Conservation (phyloP, 2,888 invertebrate species). For the Malacosoma neustria region DNA sequence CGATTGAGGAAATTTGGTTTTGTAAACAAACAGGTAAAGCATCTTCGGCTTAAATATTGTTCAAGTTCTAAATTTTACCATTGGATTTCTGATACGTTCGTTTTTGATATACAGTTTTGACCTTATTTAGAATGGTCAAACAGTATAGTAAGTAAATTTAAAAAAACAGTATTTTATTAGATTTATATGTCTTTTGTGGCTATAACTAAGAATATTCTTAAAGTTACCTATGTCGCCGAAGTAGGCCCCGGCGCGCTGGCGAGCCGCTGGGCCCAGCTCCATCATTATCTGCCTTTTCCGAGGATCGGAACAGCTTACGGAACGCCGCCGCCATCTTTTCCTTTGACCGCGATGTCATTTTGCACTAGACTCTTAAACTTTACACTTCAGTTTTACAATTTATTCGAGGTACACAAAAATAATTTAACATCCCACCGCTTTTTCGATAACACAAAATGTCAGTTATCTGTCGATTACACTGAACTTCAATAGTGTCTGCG, state of each 20-base stretch:
- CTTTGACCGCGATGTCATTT: conserved; percentile 85
- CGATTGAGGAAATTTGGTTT: too few relatives aligned
- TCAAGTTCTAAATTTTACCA: too few relatives aligned
- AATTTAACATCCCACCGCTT: conserved; percentile 31
- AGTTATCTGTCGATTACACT: conserved; percentile 13
- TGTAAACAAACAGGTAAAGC: too few relatives aligned
- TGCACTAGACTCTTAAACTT: conserved; percentile 39
- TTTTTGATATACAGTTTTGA: too few relatives aligned
- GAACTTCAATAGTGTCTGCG: background rate
- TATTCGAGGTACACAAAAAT: conserved; percentile 16
- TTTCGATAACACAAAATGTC: conserved; percentile 38
- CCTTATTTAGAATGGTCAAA: too few relatives aligned
- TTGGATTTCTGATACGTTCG: too few relatives aligned
- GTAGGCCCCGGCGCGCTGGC: conserved; percentile 72
- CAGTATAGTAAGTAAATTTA: too few relatives aligned
- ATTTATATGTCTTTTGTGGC: too few relatives aligned
- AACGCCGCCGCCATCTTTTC: conserved; percentile 88
- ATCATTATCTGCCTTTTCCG: conserved; percentile 81
- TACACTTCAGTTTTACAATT: conserved; percentile 32
- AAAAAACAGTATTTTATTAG: too few relatives aligned
- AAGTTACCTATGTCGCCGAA: conserved; percentile 60
- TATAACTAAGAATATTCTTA: too few relatives aligned
- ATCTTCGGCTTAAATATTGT: too few relatives aligned
- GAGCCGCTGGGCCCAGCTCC: conserved; percentile 76
- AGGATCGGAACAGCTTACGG: conserved; percentile 83